Conservation (phyloP, 2,888 invertebrate species). For the Euzophera pinguis region DNA sequence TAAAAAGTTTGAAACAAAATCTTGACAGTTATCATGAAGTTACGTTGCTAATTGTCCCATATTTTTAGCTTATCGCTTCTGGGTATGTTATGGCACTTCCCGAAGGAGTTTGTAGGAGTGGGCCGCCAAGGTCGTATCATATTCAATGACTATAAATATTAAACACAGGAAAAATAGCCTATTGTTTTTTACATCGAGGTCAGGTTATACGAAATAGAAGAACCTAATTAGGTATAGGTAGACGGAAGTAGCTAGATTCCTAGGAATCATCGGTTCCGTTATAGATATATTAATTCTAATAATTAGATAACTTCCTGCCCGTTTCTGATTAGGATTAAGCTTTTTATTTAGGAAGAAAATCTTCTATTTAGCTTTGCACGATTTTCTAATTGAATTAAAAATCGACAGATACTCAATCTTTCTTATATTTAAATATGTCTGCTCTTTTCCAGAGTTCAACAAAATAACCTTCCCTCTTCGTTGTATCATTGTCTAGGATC, state of each 20-base stretch:
- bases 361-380: too few relatives aligned
- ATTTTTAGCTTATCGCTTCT: not conserved
- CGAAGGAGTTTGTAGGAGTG: not conserved
- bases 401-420: too few relatives aligned
- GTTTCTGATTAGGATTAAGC: too few relatives aligned
- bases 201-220: not conserved
- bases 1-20: not conserved
- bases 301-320: not conserved
- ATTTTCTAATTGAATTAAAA: too few relatives aligned
- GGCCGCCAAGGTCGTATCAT: not conserved
- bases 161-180: not conserved
- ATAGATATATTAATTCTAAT: not conserved
- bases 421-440: not conserved
- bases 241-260: not conserved
- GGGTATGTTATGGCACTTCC: not conserved
- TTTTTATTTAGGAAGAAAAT: too few relatives aligned
- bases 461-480: not conserved
- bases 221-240: not conserved
- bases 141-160: not conserved
- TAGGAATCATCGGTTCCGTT: not conserved
- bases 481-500: not conserved
- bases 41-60: not conserved
- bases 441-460: not conserved
- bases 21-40: not conserved
- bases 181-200: not conserved